Percentiles rank a stretch among this genome's conserved stretches.
These are phyloP conservation scores for Ditula angustiorana DNA, from an alignment of 2,888 invertebrate genomes.

Conservation along the genomic window DNA sequence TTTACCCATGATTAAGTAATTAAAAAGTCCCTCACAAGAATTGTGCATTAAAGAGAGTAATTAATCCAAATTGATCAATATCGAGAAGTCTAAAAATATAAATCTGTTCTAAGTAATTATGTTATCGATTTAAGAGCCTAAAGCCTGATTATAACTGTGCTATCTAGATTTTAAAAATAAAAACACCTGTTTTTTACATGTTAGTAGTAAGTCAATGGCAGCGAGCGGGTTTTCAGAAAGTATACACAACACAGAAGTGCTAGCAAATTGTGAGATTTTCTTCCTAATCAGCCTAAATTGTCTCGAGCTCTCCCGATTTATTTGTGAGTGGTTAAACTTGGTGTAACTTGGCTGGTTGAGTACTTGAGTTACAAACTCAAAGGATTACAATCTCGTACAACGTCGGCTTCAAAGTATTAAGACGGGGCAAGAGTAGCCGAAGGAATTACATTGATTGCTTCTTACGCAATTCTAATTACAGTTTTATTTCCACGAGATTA, in stretches of 20 bases:
- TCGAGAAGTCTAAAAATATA: too few relatives aligned
- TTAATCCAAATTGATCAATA: too few relatives aligned
- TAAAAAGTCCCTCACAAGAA: too few relatives aligned
- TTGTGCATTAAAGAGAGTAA: too few relatives aligned
- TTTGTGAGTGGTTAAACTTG: conserved; percentile 35
- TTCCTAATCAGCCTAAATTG: conserved; percentile 29
- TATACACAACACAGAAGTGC: conserved; percentile 4
- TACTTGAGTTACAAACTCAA: conserved; percentile 29
- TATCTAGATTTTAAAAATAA: too few relatives aligned
- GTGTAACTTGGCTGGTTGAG: conserved; percentile 29
- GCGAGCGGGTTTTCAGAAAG: conserved; percentile 1
- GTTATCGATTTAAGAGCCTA: too few relatives aligned
- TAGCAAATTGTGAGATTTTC: conserved; percentile 25
- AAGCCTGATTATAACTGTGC: too few relatives aligned
- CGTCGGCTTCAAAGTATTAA: conserved; percentile 28
- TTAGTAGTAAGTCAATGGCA: conserved; percentile 6
- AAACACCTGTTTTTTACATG: too few relatives aligned
- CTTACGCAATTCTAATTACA: conserved; percentile 2
- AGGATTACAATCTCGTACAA: conserved; percentile 26
- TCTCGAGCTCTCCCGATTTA: conserved; percentile 22
- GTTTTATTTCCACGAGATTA: not conserved
- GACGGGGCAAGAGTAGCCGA: conserved; percentile 16
- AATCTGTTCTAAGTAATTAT: too few relatives aligned
- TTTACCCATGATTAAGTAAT: too few relatives aligned
- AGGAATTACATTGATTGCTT: conserved; percentile 11